Evolutionary conservation across 2,113 vertebrate species (phyloP).

Genomic region (Oncorhynchus clarkii): DNA sequence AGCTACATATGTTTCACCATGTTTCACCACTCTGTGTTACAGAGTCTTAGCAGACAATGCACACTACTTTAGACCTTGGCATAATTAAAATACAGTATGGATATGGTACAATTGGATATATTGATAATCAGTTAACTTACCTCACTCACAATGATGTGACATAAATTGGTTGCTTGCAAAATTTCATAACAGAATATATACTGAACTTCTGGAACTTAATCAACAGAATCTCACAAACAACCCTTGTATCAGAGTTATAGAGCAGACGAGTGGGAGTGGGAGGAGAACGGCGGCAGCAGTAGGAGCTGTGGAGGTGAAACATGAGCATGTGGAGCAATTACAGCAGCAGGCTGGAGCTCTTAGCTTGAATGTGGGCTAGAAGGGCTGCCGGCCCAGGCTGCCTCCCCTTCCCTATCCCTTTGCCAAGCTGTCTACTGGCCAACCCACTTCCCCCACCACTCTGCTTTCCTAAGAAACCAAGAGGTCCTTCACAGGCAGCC

Average conservation of each 20-base stretch:
- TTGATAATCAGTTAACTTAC: too few relatives aligned
- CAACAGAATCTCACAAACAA: conserved; percentile 27
- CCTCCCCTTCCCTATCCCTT: background rate
- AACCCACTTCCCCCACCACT: conserved; percentile 25
- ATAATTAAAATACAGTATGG: background rate
- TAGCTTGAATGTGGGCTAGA: conserved; percentile 10
- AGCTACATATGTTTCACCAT: background rate
- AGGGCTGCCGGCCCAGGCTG: background rate
- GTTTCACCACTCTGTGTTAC: too few relatives aligned
- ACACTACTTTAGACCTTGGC: background rate
- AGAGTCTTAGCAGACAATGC: background rate
- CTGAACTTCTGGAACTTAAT: conserved; percentile 23
- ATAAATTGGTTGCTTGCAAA: too few relatives aligned
- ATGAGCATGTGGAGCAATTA: too few relatives aligned
- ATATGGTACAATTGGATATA: background rate
- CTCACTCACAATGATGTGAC: too few relatives aligned
- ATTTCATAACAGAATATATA: background rate
- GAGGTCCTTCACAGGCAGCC: background rate
- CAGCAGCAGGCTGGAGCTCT: conserved; percentile 32
- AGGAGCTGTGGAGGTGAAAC: too few relatives aligned
- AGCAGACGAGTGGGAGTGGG: conserved; percentile 14
- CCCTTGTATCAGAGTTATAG: background rate
- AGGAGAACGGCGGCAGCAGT: conserved; percentile 17
- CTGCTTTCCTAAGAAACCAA: conserved; percentile 1
- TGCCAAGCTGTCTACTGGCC: conserved; percentile 8